phyloP scores from a whole-genome alignment of 2,888 invertebrate species.

The Eristalis tenax region DNA sequence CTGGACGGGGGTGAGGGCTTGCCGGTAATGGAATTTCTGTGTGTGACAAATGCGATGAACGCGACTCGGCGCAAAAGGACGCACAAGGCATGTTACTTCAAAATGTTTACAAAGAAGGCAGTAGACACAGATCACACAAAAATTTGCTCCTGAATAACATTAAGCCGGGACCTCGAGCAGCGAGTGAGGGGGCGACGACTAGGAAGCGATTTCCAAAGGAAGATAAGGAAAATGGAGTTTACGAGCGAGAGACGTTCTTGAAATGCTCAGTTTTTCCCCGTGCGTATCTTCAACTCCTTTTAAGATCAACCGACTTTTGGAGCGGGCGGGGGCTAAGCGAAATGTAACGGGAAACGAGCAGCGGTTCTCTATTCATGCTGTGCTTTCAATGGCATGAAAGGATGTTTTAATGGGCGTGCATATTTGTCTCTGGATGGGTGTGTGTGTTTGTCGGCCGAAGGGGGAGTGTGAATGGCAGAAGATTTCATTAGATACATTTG shows the following conservation, averaged over 20 bases:
- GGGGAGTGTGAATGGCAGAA: background rate
- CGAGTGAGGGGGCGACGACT: background rate
- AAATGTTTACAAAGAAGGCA: slow-evolving; percentile 40
- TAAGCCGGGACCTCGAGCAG: slow-evolving; percentile 2
- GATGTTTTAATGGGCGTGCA: background rate
- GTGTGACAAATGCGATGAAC: slow-evolving; percentile 57
- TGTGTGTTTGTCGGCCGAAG: background rate
- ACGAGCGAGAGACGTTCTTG: slow-evolving; percentile 19
- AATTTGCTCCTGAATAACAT: slow-evolving; percentile 47
- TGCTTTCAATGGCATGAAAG: background rate
- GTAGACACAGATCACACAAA: slow-evolving; percentile 47
- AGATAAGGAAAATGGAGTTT: slow-evolving; percentile 18
- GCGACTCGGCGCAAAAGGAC: slow-evolving; percentile 5
- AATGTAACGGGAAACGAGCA: background rate
- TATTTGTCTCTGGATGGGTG: background rate
- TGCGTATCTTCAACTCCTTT: background rate
- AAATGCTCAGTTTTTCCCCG: background rate
- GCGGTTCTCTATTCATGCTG: background rate
- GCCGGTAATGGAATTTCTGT: slow-evolving; percentile 46
- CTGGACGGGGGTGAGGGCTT: background rate
- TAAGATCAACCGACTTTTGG: background rate
- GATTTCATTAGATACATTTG: background rate
- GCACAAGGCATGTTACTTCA: slow-evolving; percentile 11
- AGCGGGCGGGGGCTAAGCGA: background rate
- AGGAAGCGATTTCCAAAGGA: slow-evolving; percentile 13